A percentile compares a stretch with the other conserved stretches of the same genome.
Evolutionary conservation across 2,888 invertebrate species (phyloP).

Genomic region (Rhopalosiphum nymphaeae): DNA sequence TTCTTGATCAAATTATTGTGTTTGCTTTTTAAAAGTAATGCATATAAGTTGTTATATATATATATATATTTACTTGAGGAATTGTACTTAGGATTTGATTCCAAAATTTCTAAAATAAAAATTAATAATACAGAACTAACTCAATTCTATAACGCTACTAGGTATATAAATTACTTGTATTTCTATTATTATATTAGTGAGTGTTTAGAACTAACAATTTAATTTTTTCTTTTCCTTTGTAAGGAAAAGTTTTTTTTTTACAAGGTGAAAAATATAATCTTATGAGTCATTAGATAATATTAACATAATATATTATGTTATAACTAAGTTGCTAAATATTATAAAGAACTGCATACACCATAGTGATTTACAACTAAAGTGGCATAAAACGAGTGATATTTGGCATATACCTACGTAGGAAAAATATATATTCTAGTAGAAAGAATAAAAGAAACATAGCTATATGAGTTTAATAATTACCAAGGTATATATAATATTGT

Average conservation of each 20-base stretch:
- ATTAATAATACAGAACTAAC: background rate
- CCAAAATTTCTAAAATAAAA: background rate
- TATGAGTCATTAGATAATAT: background rate
- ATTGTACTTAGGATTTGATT: background rate
- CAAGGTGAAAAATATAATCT: background rate
- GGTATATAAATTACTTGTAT: background rate
- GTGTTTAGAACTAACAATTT: background rate
- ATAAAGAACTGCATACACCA: background rate
- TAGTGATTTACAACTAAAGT: background rate
- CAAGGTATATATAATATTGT: too few species aligned
- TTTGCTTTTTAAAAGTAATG: background rate
- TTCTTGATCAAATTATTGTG: background rate
- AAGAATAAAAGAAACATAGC: too few species aligned
- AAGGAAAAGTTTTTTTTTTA: background rate
- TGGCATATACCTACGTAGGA: slow-evolving; percentile 6
- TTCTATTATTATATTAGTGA: background rate
- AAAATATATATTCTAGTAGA: slow-evolving; percentile 32
- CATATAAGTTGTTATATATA: background rate
- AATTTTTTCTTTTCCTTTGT: background rate
- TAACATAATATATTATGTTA: background rate
- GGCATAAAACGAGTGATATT: background rate
- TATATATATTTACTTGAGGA: background rate
- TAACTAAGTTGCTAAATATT: background rate
- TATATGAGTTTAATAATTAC: too few species aligned
- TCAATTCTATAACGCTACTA: background rate